phyloP scores from a whole-genome alignment of 2,888 invertebrate species.

The Lithophane ornitopus region DNA sequence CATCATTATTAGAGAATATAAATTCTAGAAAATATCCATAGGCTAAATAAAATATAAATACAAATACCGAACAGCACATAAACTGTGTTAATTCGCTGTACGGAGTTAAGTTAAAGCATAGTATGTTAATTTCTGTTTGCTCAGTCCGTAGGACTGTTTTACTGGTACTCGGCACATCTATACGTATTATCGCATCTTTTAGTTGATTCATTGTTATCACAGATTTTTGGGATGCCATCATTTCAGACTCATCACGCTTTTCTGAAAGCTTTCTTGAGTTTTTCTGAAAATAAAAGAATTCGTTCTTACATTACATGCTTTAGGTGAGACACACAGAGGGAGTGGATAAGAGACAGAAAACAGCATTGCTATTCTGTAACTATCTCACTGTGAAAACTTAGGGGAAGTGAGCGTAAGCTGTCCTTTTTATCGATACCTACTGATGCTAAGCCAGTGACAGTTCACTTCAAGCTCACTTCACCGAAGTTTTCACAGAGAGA shows the following conservation, averaged over 20 bases:
- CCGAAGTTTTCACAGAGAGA: too few relatives aligned
- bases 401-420: too few relatives aligned
- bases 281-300: constrained; percentile 37
- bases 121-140: constrained; percentile 91
- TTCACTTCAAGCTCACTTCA: too few relatives aligned
- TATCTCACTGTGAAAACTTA: too few relatives aligned
- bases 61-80: constrained; percentile 93
- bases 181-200: constrained; percentile 83
- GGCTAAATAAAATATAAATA: constrained; percentile 96
- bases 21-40: constrained; percentile 98
- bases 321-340: background rate
- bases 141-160: constrained; percentile 62
- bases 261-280: constrained; percentile 21
- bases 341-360: background rate
- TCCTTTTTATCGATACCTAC: too few relatives aligned
- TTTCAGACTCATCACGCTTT: constrained; percentile 42
- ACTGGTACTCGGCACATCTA: constrained; percentile 72
- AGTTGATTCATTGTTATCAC: constrained; percentile 69
- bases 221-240: constrained; percentile 33
- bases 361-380: too few relatives aligned
- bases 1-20: constrained; percentile 97
- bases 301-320: background rate
- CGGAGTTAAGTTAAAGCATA: constrained; percentile 94
- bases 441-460: too few relatives aligned
- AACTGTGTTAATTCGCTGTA: constrained; percentile 93